Base-by-base conservation (phyloP, 2,888 invertebrate genomes). In the Chalcosyrphus nemorum region DNA sequence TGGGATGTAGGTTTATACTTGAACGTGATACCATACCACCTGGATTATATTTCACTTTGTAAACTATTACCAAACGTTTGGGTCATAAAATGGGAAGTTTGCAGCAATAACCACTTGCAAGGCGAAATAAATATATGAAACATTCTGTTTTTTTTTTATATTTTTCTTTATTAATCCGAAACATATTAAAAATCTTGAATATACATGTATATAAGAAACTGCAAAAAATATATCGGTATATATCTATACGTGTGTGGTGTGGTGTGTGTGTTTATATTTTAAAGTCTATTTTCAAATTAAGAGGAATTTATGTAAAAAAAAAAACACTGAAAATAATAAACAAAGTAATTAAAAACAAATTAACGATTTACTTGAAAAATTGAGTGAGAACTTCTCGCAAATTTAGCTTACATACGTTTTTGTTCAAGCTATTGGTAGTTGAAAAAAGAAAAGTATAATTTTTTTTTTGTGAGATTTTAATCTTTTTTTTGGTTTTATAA, bases 181-280 rank as follows among this genome's bases (percentile, higher is more conserved):
- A 84, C 84, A 84, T 84, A 84, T 78, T 84, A 80, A 84, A 80
- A 84, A 75, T 80, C 54, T 66, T 80, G 74, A 80, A 84, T 75
- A 80, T 84, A 80, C 74, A 84, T 65, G 74, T 74, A 75, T 75
- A 84, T 84, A 84, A 84, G 84, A 84, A 84, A 84, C 84, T 84
- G 84, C 84, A 84, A 84, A 84, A 80, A 84, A 84, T 84, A 84
- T 84, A 84, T 80, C 75, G 84, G 80, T 70, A 78, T 78, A 78
- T 74, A 56, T 47, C 54, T 72, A 47, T 66, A 61, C 66, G 56
- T 76, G 32, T 74, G 70, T 81, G 52, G 75, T 15, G 47, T 19
- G 19, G 15, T 57, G 35, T 75, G 38, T 57, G 45, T 77, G 38
- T 19, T 29, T 41, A 38, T 56, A 13, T 77, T 45, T 59, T 63